phyloP scores from a whole-genome alignment of 2,797 vertebrate species.

The Lagorchestes hirsutus region DNA sequence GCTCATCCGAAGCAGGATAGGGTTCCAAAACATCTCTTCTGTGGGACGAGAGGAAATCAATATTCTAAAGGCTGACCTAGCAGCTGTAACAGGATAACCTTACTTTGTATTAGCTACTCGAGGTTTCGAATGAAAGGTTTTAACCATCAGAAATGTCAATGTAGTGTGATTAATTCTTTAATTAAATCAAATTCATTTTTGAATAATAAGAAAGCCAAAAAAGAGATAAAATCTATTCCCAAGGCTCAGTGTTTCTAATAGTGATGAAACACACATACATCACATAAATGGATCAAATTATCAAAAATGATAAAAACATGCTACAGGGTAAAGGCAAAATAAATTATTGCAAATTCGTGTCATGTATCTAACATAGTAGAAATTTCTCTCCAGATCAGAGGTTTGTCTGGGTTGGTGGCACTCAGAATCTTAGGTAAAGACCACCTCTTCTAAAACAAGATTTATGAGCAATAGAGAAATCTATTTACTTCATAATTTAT shows the following conservation, averaged over 20 bases:
- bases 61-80: not conserved
- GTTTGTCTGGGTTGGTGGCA: not conserved
- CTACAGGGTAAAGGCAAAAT: not conserved
- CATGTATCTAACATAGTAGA: conserved; percentile 20
- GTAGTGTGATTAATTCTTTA: conserved; percentile 40
- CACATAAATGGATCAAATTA: not conserved
- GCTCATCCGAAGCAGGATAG: rapidly evolving
- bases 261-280: not conserved
- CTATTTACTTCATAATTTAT: not conserved
- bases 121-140: conserved; percentile 31
- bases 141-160: not conserved
- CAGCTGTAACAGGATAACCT: not conserved
- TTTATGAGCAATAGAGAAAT: not conserved
- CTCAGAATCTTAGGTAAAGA: not conserved
- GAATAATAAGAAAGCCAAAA: conserved; percentile 59
- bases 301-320: not conserved
- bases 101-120: not conserved
- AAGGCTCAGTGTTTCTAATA: not conserved
- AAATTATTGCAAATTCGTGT: conserved; percentile 14
- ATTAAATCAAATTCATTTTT: conserved; percentile 59
- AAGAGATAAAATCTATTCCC: conserved; percentile 28
- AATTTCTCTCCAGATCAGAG: not conserved
- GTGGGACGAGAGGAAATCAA: not conserved
- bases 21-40: conserved; percentile 10
- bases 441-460: not conserved